Evolutionary conservation across 2,797 vertebrate species (phyloP), one percentile per base, ranked within the genome.

Genomic region (Catostomus latipinnis): DNA sequence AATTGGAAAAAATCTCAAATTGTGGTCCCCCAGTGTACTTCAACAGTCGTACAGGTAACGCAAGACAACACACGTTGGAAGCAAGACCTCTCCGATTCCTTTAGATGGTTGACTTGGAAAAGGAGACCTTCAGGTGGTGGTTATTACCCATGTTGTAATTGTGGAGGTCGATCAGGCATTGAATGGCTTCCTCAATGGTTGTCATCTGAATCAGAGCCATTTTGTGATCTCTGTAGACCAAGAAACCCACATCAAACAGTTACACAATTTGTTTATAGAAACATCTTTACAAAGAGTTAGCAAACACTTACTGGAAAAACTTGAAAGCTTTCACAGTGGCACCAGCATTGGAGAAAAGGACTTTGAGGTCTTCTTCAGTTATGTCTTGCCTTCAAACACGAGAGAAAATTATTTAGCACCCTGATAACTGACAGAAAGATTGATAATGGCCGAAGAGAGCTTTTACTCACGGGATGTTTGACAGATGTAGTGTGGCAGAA

Each of bases 181-280:
- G 96, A 89, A 97, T 98, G 81, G 96, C 96, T 93, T 99, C 97
- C 89, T 99, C 97, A 89, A 98, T 96, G 61, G 96, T 96, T 14
- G 96, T 95, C 97, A 98, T 97, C 92, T 99, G 97, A 90, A 99
- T 95, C 85, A 99, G 94, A 78, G 97, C 96, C 97, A 98, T 99
- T 92, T 98, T 99, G 89, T 96, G 97, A 95, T 99, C 97, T 94
- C 97, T 98, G 67, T 71, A 67, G 14, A 71, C 18, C 61, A 70
- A 72, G 58, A 76, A 53, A 11, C 0, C 34, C n/a, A 34, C 43
- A 1, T 14, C 1, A 46, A 16, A 50, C 0, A 1, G 34, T 74
- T 53, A 76, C 1, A 8, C 8, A 14, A 34, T 34, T 3, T 0
- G 2, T 34, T 34, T 34, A 34, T 34, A 34, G 43, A 73, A 67